Evolutionary conservation across 2,888 invertebrate genomes (phyloP), one percentile per base, ranked within the genome.

Genomic region (Charanyca ferruginea): DNA sequence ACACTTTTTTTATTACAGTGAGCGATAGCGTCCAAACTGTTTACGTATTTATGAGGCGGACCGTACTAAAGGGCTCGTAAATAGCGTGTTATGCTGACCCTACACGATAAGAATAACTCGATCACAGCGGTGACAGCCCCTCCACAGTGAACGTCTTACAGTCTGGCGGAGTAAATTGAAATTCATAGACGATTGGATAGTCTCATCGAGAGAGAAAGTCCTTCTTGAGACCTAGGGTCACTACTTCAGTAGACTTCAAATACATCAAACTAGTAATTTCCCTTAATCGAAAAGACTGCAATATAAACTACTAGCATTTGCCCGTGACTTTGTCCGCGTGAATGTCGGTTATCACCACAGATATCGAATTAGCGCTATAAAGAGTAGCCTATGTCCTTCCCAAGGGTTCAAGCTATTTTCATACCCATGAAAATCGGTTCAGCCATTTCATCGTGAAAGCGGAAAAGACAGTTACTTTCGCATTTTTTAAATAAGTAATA

Each of bases 31-130:
- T 49, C n/a, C 20, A 63, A 77, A 64, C 59, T 73, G 69, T 78
- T 80, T 76, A 73, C 61, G 68, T 69, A 78, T 81, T 81, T 76
- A 80, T 78, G 73, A 69, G 48, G 67, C 66, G 48, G 73, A 76
- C 78, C 78, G 73, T 82, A 80, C 72, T 81, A 60, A 72, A 71
- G 66, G 53, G 67, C 11, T 72, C 82, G 69, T 78, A 73, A 80
- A 76, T 58, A 67, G 47, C 62, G 64, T 70, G 72, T 72, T 68
- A 54, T 73, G 80, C 75, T 78, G 81, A 80, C 80, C 73, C 49
- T 73, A 70, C 59, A 61, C 18, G 63, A 63, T 62, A 66, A 63
- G 65, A 65, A 63, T 66, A 63, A 59, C 62, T 62, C 45, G 63
- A 77, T 66, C 45, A 22, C 25, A 42, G 35, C 41, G 35, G 60